Percentiles rank a stretch among this genome's conserved stretches.
These are phyloP conservation scores for Lethrus apterus DNA, from an alignment of 1,140 invertebrate genomes.

Conservation along the genomic window DNA sequence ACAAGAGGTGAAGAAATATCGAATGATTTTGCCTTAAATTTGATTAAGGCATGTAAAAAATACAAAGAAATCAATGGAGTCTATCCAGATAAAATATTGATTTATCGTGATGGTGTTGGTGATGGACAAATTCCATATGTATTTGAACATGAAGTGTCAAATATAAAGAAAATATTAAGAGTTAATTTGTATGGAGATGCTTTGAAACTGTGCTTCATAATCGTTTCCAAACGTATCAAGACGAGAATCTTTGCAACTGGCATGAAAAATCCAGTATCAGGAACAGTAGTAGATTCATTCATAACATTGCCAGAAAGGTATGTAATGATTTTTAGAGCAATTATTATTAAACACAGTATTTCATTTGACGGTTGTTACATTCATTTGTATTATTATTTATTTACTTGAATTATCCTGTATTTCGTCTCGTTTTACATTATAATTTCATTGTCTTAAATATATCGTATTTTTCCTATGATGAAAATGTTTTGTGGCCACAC, in stretches of 20 bases:
- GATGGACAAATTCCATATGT: conserved; percentile 74
- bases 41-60: conserved; percentile 51
- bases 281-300: conserved; percentile 79
- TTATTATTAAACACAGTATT: no score
- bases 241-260: conserved; percentile 54
- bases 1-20: conserved; percentile 64
- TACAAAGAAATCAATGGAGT: conserved; percentile 45
- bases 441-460: no score
- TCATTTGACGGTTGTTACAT: no score
- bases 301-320: conserved; percentile 75
- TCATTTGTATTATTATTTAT: no score
- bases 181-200: conserved; percentile 44
- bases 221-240: conserved; percentile 66
- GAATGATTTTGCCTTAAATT: conserved; percentile 52
- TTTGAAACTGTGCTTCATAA: conserved; percentile 60
- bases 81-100: conserved; percentile 30
- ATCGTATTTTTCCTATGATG: no score
- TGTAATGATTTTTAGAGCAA: no score
- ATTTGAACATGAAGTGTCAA: conserved; percentile 55
- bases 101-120: conserved; percentile 73
- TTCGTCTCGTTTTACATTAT: no score
- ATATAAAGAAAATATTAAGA: conserved; percentile 45
- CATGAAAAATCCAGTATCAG: conserved; percentile 67
- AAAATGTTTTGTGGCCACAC: no score
- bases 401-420: no score